phyloP scores from a whole-genome alignment of 2,888 invertebrate species.

The Scaptomyza polygonia region DNA sequence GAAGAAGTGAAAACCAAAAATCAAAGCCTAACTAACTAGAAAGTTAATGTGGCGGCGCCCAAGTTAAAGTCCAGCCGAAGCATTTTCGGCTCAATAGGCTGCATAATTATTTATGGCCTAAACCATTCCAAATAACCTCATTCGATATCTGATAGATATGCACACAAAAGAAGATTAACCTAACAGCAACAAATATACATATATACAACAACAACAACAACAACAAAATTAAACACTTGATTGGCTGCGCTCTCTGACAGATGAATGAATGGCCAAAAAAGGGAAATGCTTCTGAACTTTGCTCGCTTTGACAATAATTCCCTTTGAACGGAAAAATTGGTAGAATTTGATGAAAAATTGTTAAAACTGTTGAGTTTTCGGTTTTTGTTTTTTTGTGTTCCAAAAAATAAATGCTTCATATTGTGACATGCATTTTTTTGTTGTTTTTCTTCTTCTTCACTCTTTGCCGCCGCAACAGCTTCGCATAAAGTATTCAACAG shows the following conservation, averaged over 20 bases:
- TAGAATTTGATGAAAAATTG: slow-evolving; percentile 7
- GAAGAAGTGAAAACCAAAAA: slow-evolving; percentile 54
- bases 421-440: slow-evolving; percentile 33
- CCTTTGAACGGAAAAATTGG: slow-evolving; percentile 10
- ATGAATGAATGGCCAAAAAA: slow-evolving; percentile 1
- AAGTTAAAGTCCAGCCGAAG: slow-evolving; percentile 26
- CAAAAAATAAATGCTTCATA: slow-evolving; percentile 27
- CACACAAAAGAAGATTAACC: slow-evolving; percentile 61
- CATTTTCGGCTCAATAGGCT: slow-evolving; percentile 68
- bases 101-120: slow-evolving; percentile 66
- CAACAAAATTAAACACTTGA: slow-evolving; percentile 70
- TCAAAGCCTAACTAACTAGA: slow-evolving; percentile 57
- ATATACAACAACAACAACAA: neutral
- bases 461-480: slow-evolving; percentile 30
- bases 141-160: slow-evolving; percentile 28
- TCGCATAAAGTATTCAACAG: slow-evolving; percentile 54
- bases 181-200: slow-evolving; percentile 38
- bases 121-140: slow-evolving; percentile 20
- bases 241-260: slow-evolving; percentile 32
- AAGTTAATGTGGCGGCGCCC: slow-evolving; percentile 20
- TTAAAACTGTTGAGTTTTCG: slow-evolving; percentile 6
- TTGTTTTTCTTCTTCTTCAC: slow-evolving; percentile 46
- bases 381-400: neutral
- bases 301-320: slow-evolving; percentile 24
- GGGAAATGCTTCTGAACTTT: slow-evolving; percentile 25